Evolutionary conservation across 2,113 vertebrate species (phyloP), one percentile per base, ranked within the genome.

Genomic region (Sinocyclocheilus rhinocerous): DNA sequence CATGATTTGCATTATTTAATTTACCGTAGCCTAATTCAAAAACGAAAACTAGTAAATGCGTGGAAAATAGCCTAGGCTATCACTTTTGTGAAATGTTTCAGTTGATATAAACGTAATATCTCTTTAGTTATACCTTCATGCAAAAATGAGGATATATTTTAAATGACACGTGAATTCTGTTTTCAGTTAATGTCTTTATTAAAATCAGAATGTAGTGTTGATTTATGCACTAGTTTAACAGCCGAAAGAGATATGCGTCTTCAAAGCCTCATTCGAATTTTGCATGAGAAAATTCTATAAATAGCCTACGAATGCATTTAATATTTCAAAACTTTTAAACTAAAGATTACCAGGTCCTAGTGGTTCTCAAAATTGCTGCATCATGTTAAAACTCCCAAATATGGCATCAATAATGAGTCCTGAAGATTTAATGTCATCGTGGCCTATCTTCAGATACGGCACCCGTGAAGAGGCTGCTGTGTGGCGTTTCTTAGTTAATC

Each of bases 401-500:
- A n/a, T 61, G 22, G 2, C 55, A 10, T 52, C 76, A 20, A 33
- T 29, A 29, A 76, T 36, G 29, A 59, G 4, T 78, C 78, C 59
- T 81, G 57, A 18, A 20, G n/a, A 81, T 65, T 63, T 20, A 63
- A 45, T 10, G 42, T 11, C 36, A 26, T 81, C 9, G 8, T 45
- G 10, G 42, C 4, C 36, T 29, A 16, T 20, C 16, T 81, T 29
- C 36, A 61, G 36, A 73, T 26, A 76, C 22, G 22, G 16, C 50
- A 78, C 26, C 29, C 0, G 33, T 57, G 18, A 36, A 59, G 50
- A 78, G 50, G 50, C 33, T 45, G 29, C 1, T 63, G 11, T 84
- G 50, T 16, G 42, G 4, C 20, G 59, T 76, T 65, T 52, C 22
- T 48, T 10, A 50, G 84, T 85, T 45, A 83, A 63, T 72, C 11